Percentiles rank a stretch among this genome's conserved stretches.
Conservation (phyloP, 2,888 invertebrate species). For the Iphiclides podalirius region DNA sequence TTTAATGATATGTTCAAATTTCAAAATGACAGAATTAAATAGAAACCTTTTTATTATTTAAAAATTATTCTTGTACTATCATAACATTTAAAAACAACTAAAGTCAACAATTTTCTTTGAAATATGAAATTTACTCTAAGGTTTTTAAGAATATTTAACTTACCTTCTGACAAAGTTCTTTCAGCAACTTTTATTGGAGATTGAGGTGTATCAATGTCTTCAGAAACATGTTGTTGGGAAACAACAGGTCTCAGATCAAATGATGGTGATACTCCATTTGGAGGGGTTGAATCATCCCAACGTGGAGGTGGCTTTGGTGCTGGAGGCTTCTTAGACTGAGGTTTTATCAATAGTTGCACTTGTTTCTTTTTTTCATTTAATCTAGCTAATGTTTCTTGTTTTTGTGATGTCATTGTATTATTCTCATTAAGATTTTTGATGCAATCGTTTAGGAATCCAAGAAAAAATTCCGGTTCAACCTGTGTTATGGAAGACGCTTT, state of each 20-base stretch:
- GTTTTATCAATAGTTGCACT: slow-evolving; percentile 65
- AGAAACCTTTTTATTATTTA: too few relatives aligned
- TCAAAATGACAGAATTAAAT: too few relatives aligned
- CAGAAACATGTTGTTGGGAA: slow-evolving; percentile 68
- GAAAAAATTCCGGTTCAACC: slow-evolving; percentile 86
- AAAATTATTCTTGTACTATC: too few relatives aligned
- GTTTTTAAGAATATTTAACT: slow-evolving; percentile 18
- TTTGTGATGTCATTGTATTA: slow-evolving; percentile 64
- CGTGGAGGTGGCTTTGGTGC: slow-evolving; percentile 71
- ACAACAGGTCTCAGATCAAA: slow-evolving; percentile 71
- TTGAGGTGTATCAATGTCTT: slow-evolving; percentile 53
- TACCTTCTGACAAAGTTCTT: slow-evolving; percentile 46
- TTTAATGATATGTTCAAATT: too few relatives aligned
- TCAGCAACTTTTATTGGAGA: slow-evolving; percentile 46
- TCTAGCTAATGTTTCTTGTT: slow-evolving; percentile 82
- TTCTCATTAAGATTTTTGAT: slow-evolving; percentile 79
- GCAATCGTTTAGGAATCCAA: slow-evolving; percentile 86
- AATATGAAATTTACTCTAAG: too few relatives aligned
- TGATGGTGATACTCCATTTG: slow-evolving; percentile 70
- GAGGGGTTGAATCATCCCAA: slow-evolving; percentile 64
- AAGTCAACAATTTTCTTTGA: too few relatives aligned
- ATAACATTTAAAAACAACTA: too few relatives aligned
- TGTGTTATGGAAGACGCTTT: slow-evolving; percentile 36
- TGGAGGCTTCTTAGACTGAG: slow-evolving; percentile 55
- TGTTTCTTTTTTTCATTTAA: slow-evolving; percentile 84